Evolutionary conservation across 2,797 vertebrate genomes (phyloP), one percentile per base, ranked within the genome.

Genomic region (Oophaga sylvatica): DNA sequence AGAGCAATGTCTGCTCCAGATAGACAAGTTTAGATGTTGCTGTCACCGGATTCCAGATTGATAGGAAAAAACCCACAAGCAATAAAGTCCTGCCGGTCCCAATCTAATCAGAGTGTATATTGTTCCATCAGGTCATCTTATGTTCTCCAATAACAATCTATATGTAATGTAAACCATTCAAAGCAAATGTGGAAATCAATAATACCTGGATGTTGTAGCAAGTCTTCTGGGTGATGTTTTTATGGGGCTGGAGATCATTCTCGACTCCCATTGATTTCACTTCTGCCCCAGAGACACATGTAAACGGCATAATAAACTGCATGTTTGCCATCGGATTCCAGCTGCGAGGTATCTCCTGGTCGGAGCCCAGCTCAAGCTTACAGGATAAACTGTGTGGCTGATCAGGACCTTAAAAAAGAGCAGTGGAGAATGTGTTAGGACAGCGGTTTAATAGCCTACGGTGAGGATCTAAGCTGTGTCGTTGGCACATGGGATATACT

Each of bases 311-410:
- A n/a, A 96, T 95, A 90, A 97, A 99, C 93, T 98, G 96, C 92
- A 99, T 94, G 0, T 96, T 96, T 88, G 98, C 96, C 90, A 97
- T 98, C 0, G 97, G 96, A 87, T 97, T 96, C 97, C 98, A 99
- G 90, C 97, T 96, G 10, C 91, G 95, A 0, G 98, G 98, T 81
- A 99, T 97, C 93, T 99, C 97, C 93, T 98, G 97, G 94, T 99
- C 97, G 17, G 98, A 99, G 56, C 97, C 97, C 12, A 99, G 96
- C 90, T 99, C 97, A 48, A 99, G 94, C 91, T 97, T 99, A 93
- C 97, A 99, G 81, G 96, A 97, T 89, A 99, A 95, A 81, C 97
- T 98, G 89, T 99, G 98, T 16, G 97, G 97, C 88, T 99, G 97
- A 92, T 98, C 96, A 87, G 95, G 93, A 84, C 96, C 98, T 99